Conservation (phyloP, 2,113 vertebrate genomes). For the Natator depressus region DNA sequence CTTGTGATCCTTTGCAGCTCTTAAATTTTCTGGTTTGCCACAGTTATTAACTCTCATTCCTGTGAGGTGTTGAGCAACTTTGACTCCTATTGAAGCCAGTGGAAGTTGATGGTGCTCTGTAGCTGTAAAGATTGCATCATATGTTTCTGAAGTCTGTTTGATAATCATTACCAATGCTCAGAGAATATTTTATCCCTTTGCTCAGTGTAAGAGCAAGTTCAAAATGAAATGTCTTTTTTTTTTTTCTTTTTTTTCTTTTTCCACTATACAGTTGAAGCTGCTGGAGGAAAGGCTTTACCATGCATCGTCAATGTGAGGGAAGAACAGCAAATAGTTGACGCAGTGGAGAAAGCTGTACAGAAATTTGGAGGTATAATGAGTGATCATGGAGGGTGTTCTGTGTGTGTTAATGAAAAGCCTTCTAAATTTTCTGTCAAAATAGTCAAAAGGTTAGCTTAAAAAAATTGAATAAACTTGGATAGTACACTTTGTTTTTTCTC, state of each 20-base stretch:
- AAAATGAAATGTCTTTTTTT: background rate
- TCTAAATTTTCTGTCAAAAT: background rate
- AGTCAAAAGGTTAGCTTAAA: background rate
- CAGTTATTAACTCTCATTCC: background rate
- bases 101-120: background rate
- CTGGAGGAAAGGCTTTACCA: constrained; percentile 90
- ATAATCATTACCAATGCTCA: background rate
- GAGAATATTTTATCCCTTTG: background rate
- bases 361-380: constrained; percentile 90
- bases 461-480: background rate
- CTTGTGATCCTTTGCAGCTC: background rate
- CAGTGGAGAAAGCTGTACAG: constrained; percentile 88
- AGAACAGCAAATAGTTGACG: constrained; percentile 88
- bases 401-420: background rate
- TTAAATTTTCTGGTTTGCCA: background rate
- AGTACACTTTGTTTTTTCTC: background rate
- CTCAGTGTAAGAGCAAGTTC: background rate
- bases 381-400: rapidly evolving
- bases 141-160: background rate
- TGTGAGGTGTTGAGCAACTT: background rate
- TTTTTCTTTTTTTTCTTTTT: no score
- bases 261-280: constrained; percentile 86
- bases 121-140: background rate
- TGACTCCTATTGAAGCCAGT: background rate
- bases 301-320: constrained; percentile 95